phyloP scores from a whole-genome alignment of 1,140 invertebrate species.

The Dreissena rostriformis region DNA sequence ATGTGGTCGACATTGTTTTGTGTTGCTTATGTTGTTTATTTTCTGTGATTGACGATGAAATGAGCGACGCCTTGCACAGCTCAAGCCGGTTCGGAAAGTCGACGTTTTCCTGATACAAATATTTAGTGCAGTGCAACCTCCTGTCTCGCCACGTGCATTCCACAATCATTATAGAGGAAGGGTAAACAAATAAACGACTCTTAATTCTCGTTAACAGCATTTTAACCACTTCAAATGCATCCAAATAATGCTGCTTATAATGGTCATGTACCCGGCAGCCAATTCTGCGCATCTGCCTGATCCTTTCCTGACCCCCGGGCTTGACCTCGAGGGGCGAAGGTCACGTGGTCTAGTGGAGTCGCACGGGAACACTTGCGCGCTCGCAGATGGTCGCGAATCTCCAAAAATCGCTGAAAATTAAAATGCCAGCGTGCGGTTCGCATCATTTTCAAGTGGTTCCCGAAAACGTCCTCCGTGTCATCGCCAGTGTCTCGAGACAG shows the following conservation, averaged over 20 bases:
- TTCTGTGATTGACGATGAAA: too few relatives aligned
- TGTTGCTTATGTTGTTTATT: too few relatives aligned
- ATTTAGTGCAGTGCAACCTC: too few relatives aligned
- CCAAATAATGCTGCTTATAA: not conserved
- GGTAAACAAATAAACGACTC: conserved; percentile 5
- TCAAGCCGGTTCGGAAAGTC: too few relatives aligned
- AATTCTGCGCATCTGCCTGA: conserved; percentile 42
- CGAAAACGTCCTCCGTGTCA: conserved; percentile 34
- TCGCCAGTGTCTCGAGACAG: conserved; percentile 39
- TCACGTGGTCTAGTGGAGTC: conserved; percentile 24
- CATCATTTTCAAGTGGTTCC: conserved; percentile 42
- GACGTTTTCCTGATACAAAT: too few relatives aligned
- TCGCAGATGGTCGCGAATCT: conserved; percentile 11
- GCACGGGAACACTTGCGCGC: conserved; percentile 8
- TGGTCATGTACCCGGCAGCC: conserved; percentile 24
- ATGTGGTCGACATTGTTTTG: too few relatives aligned
- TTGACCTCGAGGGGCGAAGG: conserved; percentile 1
- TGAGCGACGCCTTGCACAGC: too few relatives aligned
- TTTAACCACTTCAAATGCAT: conserved; percentile 4
- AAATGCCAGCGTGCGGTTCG: conserved; percentile 47
- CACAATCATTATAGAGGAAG: not conserved
- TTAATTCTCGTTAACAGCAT: not conserved
- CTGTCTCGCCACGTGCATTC: too few relatives aligned
- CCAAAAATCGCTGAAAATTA: conserved; percentile 34
- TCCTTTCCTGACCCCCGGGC: conserved; percentile 8